Conservation (phyloP, 1,140 invertebrate genomes). For the Drosophila quadrilineata region DNA sequence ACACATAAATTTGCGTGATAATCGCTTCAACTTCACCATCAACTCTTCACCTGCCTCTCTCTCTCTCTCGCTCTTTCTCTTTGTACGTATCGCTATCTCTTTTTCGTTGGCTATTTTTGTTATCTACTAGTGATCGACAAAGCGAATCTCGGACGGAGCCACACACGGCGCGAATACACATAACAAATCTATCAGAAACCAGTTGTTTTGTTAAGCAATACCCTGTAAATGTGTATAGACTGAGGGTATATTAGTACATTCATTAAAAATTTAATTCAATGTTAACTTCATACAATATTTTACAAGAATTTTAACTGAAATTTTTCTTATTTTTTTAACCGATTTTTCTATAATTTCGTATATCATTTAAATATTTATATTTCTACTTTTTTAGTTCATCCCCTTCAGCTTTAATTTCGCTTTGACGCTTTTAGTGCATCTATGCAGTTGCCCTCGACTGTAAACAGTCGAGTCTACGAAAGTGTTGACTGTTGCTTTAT, state of each 20-base stretch:
- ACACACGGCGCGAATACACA: slow-evolving; percentile 7
- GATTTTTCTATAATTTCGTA: too few species aligned
- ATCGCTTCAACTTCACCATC: slow-evolving; percentile 60
- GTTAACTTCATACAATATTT: too few species aligned
- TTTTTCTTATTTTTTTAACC: too few species aligned
- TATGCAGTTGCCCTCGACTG: slow-evolving; percentile 22
- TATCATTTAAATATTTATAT: too few species aligned
- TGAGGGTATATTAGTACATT: not conserved
- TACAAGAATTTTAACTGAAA: too few species aligned
- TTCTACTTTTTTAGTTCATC: too few species aligned
- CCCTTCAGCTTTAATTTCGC: too few species aligned
- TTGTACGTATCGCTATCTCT: not conserved
- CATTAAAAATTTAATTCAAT: not conserved
- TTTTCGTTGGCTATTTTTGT: not conserved
- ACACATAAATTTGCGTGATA: slow-evolving; percentile 54
- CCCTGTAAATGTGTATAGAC: not conserved
- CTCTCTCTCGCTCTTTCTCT: slow-evolving; percentile 31
- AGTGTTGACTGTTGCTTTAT: not conserved
- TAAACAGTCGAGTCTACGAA: slow-evolving; percentile 39
- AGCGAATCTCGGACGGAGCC: not conserved
- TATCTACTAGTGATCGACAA: slow-evolving; percentile 16
- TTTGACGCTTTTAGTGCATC: slow-evolving; percentile 13
- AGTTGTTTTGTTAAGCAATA: slow-evolving; percentile 7
- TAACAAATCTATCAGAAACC: not conserved
- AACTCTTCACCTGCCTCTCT: too few species aligned